Conservation (phyloP, 1,140 invertebrate genomes). For the Pristionchus pacificus region DNA sequence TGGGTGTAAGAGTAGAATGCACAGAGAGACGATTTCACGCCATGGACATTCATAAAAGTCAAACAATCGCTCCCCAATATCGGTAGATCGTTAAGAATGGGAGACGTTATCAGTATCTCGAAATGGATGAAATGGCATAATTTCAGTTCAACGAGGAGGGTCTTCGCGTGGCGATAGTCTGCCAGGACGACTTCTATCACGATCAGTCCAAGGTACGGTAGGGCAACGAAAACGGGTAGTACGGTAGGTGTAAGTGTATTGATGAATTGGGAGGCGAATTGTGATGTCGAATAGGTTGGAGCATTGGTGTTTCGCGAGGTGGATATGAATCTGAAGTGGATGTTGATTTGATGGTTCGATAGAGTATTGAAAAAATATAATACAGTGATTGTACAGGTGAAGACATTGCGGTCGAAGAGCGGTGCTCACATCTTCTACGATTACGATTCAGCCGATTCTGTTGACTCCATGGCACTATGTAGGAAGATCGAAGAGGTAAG, state of each 20-base stretch:
- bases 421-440: slow-evolving; percentile 28
- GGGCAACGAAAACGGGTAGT: too few relatives aligned
- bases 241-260: too few relatives aligned
- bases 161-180: slow-evolving; percentile 19
- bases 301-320: neutral
- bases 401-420: neutral
- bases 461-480: neutral
- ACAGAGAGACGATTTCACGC: neutral
- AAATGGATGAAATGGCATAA: too few relatives aligned
- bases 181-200: slow-evolving; percentile 37
- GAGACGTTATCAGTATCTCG: too few relatives aligned
- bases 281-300: neutral
- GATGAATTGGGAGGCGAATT: neutral
- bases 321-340: slow-evolving; percentile 14
- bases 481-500: slow-evolving; percentile 14
- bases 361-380: too few relatives aligned
- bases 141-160: slow-evolving; percentile 10
- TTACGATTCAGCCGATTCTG: slow-evolving; percentile 16
- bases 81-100: neutral
- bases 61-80: slow-evolving; percentile 3
- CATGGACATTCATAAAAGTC: neutral
- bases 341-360: slow-evolving; percentile 9
- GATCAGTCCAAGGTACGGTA: slow-evolving; percentile 8
- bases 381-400: too few relatives aligned
- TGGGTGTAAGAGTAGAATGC: neutral